Evolutionary conservation across 1,140 invertebrate genomes (phyloP), one percentile per base, ranked within the genome.

Genomic region (Nephila pilipes): DNA sequence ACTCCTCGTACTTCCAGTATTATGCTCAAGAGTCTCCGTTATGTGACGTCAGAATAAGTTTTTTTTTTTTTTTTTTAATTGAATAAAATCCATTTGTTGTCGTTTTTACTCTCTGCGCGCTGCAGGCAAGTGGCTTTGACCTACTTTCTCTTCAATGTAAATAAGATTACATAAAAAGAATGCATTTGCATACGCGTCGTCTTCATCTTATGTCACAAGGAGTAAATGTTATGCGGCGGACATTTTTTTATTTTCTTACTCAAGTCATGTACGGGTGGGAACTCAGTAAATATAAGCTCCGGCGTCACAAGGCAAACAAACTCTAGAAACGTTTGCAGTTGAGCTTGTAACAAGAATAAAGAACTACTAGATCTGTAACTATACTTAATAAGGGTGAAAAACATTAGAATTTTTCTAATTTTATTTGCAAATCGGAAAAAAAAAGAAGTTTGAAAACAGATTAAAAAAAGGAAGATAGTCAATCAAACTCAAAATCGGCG

Each of bases 161-260:
- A 32, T 18, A 75, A 32, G 65, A 75, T 75, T 29, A 75, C 65
- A 75, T 75, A 32, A 75, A 75, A 75, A 36, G 65, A 32, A 32
- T 29, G 29, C 14, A 75, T 75, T 75, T 75, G 32, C 65, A 75
- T 75, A 29, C 65, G 29, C 16, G 29, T 25, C 29, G 10, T 18
- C 65, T 75, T 75, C 1, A 65, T 65, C 63, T 65, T 65, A 65
- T 65, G 63, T 65, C 63, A 65, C 25, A 65, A 65, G 63, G 10
- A 65, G 22, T 65, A 25, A 65, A 65, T 65, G 63, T 65, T 65
- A n/a, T 25, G 63, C 63, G 25, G 6, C 14, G 46, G 12, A 10
- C 6, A 46, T 46, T 46, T 10, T 46, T 25, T 65, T 65, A 65
- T 65, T 29, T 65, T 65, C n/a, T 65, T 25, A 65, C 22, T 25